Base-by-base conservation (phyloP, 2,888 invertebrate genomes). In the Drosophila kokeensis region DNA sequence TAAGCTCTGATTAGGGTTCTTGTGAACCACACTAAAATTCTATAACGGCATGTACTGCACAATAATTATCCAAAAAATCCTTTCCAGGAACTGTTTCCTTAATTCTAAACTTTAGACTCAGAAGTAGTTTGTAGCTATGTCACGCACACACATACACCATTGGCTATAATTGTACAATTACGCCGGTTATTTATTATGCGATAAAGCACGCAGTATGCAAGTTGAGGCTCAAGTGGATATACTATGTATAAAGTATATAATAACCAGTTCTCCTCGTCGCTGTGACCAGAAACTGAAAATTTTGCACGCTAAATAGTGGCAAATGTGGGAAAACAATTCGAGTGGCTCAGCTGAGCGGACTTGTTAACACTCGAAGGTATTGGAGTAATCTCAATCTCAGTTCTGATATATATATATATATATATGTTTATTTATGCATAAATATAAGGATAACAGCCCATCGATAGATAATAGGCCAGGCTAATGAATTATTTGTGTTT, bases 91-190 rank as follows among this genome's bases (percentile, higher is more conserved):
- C 58, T 67, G 59, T 76, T 70, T 70, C 32, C 45, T 62, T 59
- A 57, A 24, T 52, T 60, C 50, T 54, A 27, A 45, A 45, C 24
- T 45, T 45, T 24, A 24, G 45, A 45, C 13, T 8, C 15, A 13
- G 15, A 73, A 53, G 50, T 45, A 67, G 69, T 61, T 76, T 36
- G 62, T 38, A 36, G 60, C 21, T 21, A 52, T 52, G 69, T 72
- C 79, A 79, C 77, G 77, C 65, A 76, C 42, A 34, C 65, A 48
- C 70, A 64, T 69, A 75, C 74, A 79, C 61, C 72, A 66, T 29
- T 30, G 61, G 73, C 64, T 53, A 72, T 89, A 91, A 91, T 90
- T 89, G 90, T 83, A 86, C 91, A 91, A 89, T 91, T 91, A 89
- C 76, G 76, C 76, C 57, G 76, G 76, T 81, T 90, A 91, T 87